Evolutionary conservation across 2,888 invertebrate species (phyloP).

Genomic region (Trissoscelio sp.): DNA sequence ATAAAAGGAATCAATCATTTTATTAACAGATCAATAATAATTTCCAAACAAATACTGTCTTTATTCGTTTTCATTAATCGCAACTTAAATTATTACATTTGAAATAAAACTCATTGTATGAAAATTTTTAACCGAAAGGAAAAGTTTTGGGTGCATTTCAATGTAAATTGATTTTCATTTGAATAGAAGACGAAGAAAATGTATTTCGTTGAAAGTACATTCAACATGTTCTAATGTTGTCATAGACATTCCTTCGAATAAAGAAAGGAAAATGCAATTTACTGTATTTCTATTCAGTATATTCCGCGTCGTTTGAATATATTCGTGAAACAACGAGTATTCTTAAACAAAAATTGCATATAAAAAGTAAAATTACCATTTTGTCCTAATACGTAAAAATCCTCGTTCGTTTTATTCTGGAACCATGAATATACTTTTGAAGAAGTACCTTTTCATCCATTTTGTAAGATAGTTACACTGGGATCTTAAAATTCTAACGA

Average conservation of each 20-base stretch:
- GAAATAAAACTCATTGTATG: neutral
- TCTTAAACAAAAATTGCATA: neutral
- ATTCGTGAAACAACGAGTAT: neutral
- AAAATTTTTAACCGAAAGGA: slow-evolving; percentile 7
- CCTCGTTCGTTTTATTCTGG: no score
- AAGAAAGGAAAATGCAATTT: slow-evolving; percentile 30
- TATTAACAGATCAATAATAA: no score
- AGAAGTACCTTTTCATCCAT: slow-evolving; percentile 1
- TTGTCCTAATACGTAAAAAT: slow-evolving; percentile 17
- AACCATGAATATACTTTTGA: neutral
- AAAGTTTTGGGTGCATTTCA: slow-evolving; percentile 11
- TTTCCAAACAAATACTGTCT: no score
- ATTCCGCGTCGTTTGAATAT: slow-evolving; percentile 7
- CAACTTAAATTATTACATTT: neutral
- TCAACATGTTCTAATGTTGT: slow-evolving; percentile 24
- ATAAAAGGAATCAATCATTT: no score
- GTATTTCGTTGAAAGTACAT: slow-evolving; percentile 16
- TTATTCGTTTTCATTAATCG: neutral
- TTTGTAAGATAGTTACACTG: slow-evolving; percentile 1
- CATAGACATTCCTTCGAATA: slow-evolving; percentile 34
- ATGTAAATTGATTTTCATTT: slow-evolving; percentile 29
- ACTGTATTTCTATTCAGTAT: slow-evolving; percentile 32
- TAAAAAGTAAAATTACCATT: slow-evolving; percentile 2
- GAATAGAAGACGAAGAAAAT: slow-evolving; percentile 12
- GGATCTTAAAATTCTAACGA: slow-evolving; percentile 30